These are phyloP conservation scores for Ceramica pisi DNA, from an alignment of 2,888 invertebrate species.

Conservation along the genomic window DNA sequence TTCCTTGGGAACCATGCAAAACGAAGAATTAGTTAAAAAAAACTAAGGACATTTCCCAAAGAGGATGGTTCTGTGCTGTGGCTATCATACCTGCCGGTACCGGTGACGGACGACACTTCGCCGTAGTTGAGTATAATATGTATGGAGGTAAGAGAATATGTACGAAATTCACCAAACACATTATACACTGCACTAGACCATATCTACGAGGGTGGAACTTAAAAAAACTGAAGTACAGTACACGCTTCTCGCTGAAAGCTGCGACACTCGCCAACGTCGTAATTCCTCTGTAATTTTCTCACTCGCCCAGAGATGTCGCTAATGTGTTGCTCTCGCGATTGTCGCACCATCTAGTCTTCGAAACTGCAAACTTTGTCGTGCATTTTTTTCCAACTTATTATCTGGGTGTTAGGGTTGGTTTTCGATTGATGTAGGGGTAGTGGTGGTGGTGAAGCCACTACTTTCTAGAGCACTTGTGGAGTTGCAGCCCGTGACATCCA, in stretches of 20 bases:
- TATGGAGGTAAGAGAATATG: no score
- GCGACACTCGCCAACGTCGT: slow-evolving; percentile 78
- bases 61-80: no score
- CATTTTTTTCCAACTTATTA: slow-evolving; percentile 55
- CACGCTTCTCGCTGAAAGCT: slow-evolving; percentile 71
- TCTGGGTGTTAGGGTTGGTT: slow-evolving; percentile 49
- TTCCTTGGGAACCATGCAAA: no score
- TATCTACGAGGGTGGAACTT: slow-evolving; percentile 38
- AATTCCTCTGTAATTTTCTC: slow-evolving; percentile 88
- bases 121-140: no score
- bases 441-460: slow-evolving; percentile 73
- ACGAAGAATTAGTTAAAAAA: no score
- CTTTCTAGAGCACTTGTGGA: slow-evolving; percentile 85
- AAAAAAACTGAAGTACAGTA: slow-evolving; percentile 56
- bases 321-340: slow-evolving; percentile 87
- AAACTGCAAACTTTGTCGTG: slow-evolving; percentile 70
- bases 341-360: slow-evolving; percentile 84
- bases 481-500: slow-evolving; percentile 90
- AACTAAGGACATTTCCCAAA: no score
- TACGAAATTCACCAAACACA: neutral
- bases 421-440: slow-evolving; percentile 51
- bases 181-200: neutral
- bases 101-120: no score
- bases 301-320: slow-evolving; percentile 88
- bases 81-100: no score